phyloP scores from a whole-genome alignment of 2,797 vertebrate genomes.

The Oophaga sylvatica region DNA sequence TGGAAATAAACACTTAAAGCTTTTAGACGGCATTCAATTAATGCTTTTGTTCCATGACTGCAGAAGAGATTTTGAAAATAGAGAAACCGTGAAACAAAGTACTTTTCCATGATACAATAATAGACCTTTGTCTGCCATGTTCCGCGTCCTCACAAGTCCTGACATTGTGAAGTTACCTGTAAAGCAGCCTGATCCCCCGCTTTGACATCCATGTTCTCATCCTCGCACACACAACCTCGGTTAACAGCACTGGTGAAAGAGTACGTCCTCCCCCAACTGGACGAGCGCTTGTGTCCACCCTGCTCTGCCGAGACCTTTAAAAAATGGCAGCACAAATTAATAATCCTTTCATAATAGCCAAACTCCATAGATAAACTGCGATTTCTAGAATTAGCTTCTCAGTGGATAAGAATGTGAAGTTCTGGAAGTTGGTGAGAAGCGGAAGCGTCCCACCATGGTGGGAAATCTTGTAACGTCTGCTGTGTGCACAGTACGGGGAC shows the following conservation, averaged over 20 bases:
- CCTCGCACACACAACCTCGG: conserved; percentile 88
- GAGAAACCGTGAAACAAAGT: no score
- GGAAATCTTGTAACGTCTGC: no score
- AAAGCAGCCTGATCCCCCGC: conserved; percentile 89
- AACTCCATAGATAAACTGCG: not conserved
- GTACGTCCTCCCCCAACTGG: conserved; percentile 96
- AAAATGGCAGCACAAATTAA: not conserved
- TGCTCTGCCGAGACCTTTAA: conserved; percentile 73
- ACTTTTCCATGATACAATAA: no score
- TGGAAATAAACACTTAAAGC: no score
- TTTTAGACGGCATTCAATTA: no score
- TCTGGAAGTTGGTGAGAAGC: no score
- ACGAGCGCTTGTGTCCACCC: conserved; percentile 87
- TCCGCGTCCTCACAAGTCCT: not conserved
- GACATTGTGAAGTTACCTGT: conserved; percentile 77
- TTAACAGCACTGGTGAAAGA: conserved; percentile 95
- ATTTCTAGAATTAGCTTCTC: not conserved
- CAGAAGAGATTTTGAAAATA: no score
- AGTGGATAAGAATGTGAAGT: not conserved
- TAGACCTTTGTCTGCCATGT: no score
- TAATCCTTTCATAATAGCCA: not conserved
- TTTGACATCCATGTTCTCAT: conserved; percentile 85
- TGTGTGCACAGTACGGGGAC: no score
- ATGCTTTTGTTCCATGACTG: no score
- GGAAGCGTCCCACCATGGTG: no score